Evolutionary conservation across 2,888 invertebrate genomes (phyloP), one percentile per base, ranked within the genome.

Genomic region (Cephalotes varians): DNA sequence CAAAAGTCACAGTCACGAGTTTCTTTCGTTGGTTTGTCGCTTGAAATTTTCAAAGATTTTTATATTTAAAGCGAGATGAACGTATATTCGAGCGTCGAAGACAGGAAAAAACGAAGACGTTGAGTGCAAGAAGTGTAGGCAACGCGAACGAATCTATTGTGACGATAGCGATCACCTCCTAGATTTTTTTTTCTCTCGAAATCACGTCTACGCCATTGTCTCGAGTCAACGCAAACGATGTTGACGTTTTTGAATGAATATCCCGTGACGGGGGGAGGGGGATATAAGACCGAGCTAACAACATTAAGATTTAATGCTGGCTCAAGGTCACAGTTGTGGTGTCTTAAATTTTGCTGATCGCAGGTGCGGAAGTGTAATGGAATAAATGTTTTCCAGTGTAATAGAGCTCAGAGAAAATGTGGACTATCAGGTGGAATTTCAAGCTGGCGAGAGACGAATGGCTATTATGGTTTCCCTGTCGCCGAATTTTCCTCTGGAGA

Each of bases 401-500:
- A 95, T 96, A 34, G 97, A 97, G 95, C 94, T 97, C 1, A 95
- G 95, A 64, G 97, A 97, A 93, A 96, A 97, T 92, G 95, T 96
- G 0, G 97, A 98, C 92, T 98, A 97, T 92, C 96, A 96, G 89
- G 96, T 98, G 1, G 96, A 96, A 90, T 98, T 98, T 91, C 94
- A 95, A 54, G 96, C 96, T 56, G 96, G 96, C 34, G 96, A 96
- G 25, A 96, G 96, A 90, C 96, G 95, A 91, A 96, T 97, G 95
- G 96, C 96, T 82, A 95, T 98, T 86, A 96, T 96, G 92, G 96
- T 98, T 31, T 95, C 96, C 28, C 92, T 98, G 80, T 95, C 96
- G 25, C 95, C 96, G 2, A 97, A 97, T 84, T 98, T 98, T 94
- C 98, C 98, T 18, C 96, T 96, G 92, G 97, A 97, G 89, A 97